A percentile compares a stretch with the other conserved stretches of the same genome.
These are phyloP conservation scores for Acanthochromis polyacanthus DNA, from an alignment of 2,113 vertebrate genomes.

Conservation along the genomic window DNA sequence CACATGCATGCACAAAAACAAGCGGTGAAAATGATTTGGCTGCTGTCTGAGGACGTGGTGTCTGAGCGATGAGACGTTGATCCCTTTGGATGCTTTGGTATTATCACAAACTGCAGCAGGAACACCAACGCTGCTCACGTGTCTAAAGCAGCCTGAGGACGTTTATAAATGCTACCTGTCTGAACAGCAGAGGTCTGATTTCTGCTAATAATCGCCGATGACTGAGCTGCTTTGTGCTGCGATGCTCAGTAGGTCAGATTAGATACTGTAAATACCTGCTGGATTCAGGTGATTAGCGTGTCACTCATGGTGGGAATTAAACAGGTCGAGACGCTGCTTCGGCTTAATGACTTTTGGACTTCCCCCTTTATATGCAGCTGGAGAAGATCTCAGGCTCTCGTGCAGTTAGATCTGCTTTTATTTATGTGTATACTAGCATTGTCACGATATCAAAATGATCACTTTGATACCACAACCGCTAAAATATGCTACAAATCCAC, in stretches of 20 bases:
- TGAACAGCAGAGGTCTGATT: constrained; percentile 12
- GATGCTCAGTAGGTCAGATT: constrained; percentile 4
- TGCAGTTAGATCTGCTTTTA: background rate
- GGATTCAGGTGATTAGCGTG: background rate
- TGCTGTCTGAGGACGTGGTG: constrained; percentile 12
- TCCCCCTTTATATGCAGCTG: background rate
- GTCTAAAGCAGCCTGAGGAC: constrained; percentile 19
- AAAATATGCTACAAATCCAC: too few relatives aligned
- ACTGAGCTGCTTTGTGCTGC: constrained; percentile 18
- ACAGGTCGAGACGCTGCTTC: constrained; percentile 10
- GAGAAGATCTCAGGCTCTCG: background rate
- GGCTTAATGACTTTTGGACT: background rate
- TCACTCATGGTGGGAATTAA: background rate
- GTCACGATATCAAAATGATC: too few relatives aligned
- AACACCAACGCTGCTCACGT: background rate
- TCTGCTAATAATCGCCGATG: constrained; percentile 8
- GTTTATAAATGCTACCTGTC: constrained; percentile 1
- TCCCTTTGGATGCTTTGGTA: constrained; percentile 32
- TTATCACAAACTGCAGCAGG: constrained; percentile 35
- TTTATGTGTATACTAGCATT: too few relatives aligned
- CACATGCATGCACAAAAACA: constrained; percentile 7
- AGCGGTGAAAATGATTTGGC: constrained; percentile 12
- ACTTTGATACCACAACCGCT: too few relatives aligned
- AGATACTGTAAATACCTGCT: background rate
- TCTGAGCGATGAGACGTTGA: constrained; percentile 40